Base-by-base conservation (phyloP, 2,797 vertebrate species). In the Sebastes hubbsi region DNA sequence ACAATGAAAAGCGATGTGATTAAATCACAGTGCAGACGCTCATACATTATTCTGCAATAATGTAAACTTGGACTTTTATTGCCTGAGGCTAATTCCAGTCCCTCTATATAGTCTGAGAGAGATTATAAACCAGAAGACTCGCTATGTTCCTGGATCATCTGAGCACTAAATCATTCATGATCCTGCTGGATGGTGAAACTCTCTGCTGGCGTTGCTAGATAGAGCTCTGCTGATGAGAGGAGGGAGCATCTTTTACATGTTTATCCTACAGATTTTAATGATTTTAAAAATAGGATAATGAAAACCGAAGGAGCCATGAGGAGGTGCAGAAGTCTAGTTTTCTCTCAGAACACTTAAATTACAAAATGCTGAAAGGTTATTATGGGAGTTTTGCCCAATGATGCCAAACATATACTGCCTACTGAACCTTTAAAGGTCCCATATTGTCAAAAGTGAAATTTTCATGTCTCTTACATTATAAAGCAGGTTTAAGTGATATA, bases 121-220 rank as follows among this genome's bases (percentile, higher is more conserved):
- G 36, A 38, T 38, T 38, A 38, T 38, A 38, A 38, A 38, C 36
- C 5, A 38, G 52, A 69, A 64, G 72, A 75, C 75, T 74, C 6
- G 20, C 68, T 58, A 72, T 79, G 77, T 72, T 75, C 81, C 79
- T 75, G 80, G 75, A 84, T 82, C 76, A 80, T 77, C 79, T 22
- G 8, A 24, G 34, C 70, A 49, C 69, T 88, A 72, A 88, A 91
- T 92, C 67, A 90, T 90, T 82, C 76, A 90, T 85, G 89, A 81
- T 34, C 30, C 77, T 29, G 62, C 49, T 72, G 60, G 58, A 75
- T 76, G 67, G 34, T 55, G 79, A 80, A 71, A 70, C 80, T 12
- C 80, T 12, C 84, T 7, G 63, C 75, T 66, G 77, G 67, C 13
- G 64, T 69, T 27, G 30, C 2, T 76, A 46, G 30, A 65, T 5